Percentiles rank a stretch among this genome's conserved stretches.
Evolutionary conservation across 2,797 vertebrate genomes (phyloP).

Genomic region (Muraenolepis orangiensis): DNA sequence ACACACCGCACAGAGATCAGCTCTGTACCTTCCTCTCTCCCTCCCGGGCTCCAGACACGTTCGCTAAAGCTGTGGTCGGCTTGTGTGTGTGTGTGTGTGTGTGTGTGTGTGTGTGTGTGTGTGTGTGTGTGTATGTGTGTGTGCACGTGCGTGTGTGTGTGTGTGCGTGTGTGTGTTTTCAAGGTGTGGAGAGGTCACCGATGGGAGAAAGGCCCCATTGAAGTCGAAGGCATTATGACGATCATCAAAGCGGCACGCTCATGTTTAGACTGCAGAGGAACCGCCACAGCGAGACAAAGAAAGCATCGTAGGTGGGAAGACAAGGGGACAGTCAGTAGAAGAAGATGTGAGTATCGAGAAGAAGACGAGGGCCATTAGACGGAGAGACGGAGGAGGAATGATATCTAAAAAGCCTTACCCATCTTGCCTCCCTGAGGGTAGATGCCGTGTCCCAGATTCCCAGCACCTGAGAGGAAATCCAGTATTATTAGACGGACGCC

Average conservation of each 20-base stretch:
- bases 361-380: neutral
- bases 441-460: constrained; percentile 46
- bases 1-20: too few relatives aligned
- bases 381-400: neutral
- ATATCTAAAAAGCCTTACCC: constrained; percentile 27
- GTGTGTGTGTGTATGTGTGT: too few relatives aligned
- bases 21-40: neutral
- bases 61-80: neutral
- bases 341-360: neutral
- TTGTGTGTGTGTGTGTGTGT: neutral
- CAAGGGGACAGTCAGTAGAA: neutral
- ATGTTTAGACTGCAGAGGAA: too few relatives aligned
- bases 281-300: neutral
- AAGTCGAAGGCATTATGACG: too few relatives aligned
- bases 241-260: too few relatives aligned
- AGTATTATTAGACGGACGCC: neutral
- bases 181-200: too few relatives aligned
- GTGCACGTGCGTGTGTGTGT: too few relatives aligned
- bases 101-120: too few relatives aligned
- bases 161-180: too few relatives aligned
- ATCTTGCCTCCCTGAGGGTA: constrained; percentile 38
- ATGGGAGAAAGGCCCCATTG: too few relatives aligned
- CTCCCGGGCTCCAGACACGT: neutral
- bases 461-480: constrained; percentile 28
- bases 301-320: neutral